Evolutionary conservation across 2,113 vertebrate genomes (phyloP).

Genomic region (Synodontis membranacea): DNA sequence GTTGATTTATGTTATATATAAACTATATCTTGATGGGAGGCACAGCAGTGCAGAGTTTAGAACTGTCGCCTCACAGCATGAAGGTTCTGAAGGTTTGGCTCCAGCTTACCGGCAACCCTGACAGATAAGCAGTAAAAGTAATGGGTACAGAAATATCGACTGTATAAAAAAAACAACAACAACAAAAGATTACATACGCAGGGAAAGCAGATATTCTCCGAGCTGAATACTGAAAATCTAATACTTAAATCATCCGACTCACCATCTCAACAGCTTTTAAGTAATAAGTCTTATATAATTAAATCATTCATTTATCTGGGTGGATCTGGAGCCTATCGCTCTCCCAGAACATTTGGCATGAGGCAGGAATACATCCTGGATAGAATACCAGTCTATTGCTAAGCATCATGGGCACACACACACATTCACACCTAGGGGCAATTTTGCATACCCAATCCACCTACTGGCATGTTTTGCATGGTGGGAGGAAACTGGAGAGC

Average conservation of each 20-base stretch:
- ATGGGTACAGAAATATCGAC: not conserved
- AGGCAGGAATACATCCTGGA: not conserved
- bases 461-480: not conserved
- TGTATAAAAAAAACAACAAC: not conserved
- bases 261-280: not conserved
- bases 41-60: no score
- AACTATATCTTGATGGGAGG: not conserved
- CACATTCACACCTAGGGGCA: not conserved
- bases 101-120: no score
- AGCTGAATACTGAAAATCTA: not conserved
- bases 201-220: not conserved
- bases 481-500: not conserved
- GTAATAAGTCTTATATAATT: not conserved
- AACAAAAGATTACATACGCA: not conserved
- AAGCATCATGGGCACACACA: not conserved
- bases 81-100: no score
- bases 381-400: not conserved
- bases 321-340: not conserved
- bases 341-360: constrained; percentile 8
- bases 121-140: no score
- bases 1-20: not conserved
- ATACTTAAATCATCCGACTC: not conserved
- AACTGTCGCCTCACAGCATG: no score
- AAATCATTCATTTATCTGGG: not conserved
- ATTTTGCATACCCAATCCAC: not conserved